Base-by-base conservation (phyloP, 1,140 invertebrate species). In the Drosophila melanica region DNA sequence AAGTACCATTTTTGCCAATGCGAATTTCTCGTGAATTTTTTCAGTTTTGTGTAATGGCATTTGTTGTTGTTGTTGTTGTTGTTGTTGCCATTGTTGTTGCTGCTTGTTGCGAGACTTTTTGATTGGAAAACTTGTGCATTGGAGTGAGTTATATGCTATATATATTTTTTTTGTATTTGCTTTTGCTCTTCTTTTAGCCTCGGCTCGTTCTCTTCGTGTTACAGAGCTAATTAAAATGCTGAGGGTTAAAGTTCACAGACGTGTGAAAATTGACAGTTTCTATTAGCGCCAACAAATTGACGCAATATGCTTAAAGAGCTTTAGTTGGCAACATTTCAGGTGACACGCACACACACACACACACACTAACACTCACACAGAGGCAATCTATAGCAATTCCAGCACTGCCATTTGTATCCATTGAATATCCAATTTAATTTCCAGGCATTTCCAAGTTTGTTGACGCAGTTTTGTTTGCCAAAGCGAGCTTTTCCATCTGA, bases 211-310 rank as follows among this genome's bases (percentile, higher is more conserved):
- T 39, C 5, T 30, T 14, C 33, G 14, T 16, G 16, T 37, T 60
- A 44, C n/a, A 10, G 11, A 41, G 57, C 55, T 73, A 73, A 73
- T 73, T 73, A 73, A 73, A 73, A 68, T 73, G 41, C 47, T 68
- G 16, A 14, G 39, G 64, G 48, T 55, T 55, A 68, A 60, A 73
- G 64, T 73, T 67, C 50, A 51, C 12, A 18, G 50, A 16, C 55
- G 70, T 73, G 64, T 55, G 64, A 73, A 66, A 67, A 60, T 67
- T 73, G 64, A 67, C 64, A 73, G 41, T 73, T 67, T 64, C n/a
- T 10, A 54, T 41, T 35, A 8, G 37, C 23, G 20, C 14, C 10
- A 66, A 54, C 54, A 59, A 66, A 73, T 67, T 60, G 70, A 47
- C 6, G 51, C 41, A 45, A 45, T 55, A 10, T 16, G 35, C 12